These are phyloP conservation scores for Sceloporus tristichus DNA, from an alignment of 2,113 vertebrate species.

Conservation along the genomic window DNA sequence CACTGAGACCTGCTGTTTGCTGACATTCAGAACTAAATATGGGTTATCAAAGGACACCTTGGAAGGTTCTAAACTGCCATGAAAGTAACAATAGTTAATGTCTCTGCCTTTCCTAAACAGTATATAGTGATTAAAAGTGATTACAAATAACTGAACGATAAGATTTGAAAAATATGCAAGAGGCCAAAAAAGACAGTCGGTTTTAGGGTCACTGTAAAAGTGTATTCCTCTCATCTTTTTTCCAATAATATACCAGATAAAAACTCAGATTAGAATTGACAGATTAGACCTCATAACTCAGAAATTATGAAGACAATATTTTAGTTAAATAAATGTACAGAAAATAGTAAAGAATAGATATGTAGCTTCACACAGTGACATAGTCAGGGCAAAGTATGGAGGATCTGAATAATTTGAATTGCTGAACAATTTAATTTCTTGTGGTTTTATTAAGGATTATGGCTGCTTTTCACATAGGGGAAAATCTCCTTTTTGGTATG, in stretches of 20 bases:
- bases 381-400: too few species aligned
- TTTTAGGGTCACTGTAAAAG: neutral
- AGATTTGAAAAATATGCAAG: neutral
- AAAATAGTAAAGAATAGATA: neutral
- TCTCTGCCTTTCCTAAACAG: slow-evolving; percentile 7
- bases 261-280: neutral
- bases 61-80: neutral
- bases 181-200: neutral
- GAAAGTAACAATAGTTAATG: neutral
- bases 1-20: slow-evolving; percentile 17
- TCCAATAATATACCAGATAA: neutral
- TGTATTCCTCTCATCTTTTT: neutral
- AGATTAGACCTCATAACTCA: neutral
- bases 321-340: neutral
- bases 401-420: neutral
- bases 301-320: neutral
- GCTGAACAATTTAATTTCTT: neutral
- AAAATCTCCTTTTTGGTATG: neutral
- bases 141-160: slow-evolving; percentile 40
- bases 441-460: neutral
- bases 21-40: slow-evolving; percentile 29
- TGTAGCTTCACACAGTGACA: neutral
- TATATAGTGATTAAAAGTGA: neutral
- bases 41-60: slow-evolving; percentile 7
- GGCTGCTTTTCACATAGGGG: neutral